Conservation (phyloP, 37 sponge, comb jelly and placozoan species). For the Tethya wilhelma region DNA sequence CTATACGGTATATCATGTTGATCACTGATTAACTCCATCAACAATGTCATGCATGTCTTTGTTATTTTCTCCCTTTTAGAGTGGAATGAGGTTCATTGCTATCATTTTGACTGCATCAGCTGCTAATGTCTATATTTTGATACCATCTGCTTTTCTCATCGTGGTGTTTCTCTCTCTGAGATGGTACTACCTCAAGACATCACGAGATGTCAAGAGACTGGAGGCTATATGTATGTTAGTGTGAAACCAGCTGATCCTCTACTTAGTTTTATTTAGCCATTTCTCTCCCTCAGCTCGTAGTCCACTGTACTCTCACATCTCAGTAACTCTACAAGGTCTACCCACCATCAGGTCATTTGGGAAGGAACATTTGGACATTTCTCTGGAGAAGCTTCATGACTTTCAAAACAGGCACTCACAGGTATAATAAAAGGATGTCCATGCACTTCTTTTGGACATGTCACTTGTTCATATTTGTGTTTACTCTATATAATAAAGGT, state of each 20-base stretch:
- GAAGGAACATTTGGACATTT: slow-evolving; percentile 19
- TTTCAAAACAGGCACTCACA: slow-evolving; percentile 42
- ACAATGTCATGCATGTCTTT: too few species aligned
- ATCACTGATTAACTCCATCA: too few species aligned
- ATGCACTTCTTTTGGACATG: too few species aligned
- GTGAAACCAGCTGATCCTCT: too few species aligned
- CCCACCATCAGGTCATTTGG: slow-evolving; percentile 70
- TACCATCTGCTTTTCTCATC: slow-evolving; percentile 41
- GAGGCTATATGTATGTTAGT: slow-evolving; percentile 82
- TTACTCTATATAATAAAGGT: too few species aligned
- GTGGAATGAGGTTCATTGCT: too few species aligned
- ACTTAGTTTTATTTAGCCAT: too few species aligned
- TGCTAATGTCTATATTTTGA: slow-evolving; percentile 60
- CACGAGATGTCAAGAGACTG: slow-evolving; percentile 78
- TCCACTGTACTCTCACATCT: slow-evolving; percentile 88
- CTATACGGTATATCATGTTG: too few species aligned
- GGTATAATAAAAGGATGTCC: not conserved
- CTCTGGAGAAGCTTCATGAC: slow-evolving; percentile 34
- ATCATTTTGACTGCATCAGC: slow-evolving; percentile 52
- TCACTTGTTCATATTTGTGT: too few species aligned
- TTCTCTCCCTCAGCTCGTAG: too few species aligned
- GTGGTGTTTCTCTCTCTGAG: slow-evolving; percentile 35
- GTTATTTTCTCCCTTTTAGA: too few species aligned
- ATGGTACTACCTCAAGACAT: slow-evolving; percentile 62
- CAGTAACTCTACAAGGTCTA: slow-evolving; percentile 83